Percentiles rank a stretch among this genome's conserved stretches.
phyloP scores from a whole-genome alignment of 2,888 invertebrate species.

The Sarcophaga caerulescens region DNA sequence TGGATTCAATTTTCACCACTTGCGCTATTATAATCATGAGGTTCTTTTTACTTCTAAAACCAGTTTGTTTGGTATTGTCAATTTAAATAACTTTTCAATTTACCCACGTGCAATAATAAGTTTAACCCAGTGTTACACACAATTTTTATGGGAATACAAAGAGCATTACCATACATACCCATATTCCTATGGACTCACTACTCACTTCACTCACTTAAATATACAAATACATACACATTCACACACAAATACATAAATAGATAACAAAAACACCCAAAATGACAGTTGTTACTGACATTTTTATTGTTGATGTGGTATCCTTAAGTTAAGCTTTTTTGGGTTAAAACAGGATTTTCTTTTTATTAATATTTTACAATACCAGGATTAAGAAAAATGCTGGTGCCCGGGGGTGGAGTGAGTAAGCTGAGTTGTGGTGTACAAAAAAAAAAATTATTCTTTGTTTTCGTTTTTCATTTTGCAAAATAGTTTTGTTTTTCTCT shows the following conservation, averaged over 20 bases:
- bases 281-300: constrained; percentile 79
- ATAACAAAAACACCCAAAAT: constrained; percentile 57
- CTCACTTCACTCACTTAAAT: background rate
- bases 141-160: constrained; percentile 10
- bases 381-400: background rate
- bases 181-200: constrained; percentile 15
- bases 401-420: background rate
- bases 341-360: constrained; percentile 56
- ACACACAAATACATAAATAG: constrained; percentile 39
- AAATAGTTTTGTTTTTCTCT: background rate
- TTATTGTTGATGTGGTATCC: constrained; percentile 76
- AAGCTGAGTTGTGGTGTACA: too few species aligned
- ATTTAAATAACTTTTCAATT: constrained; percentile 19
- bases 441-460: too few species aligned
- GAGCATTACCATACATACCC: constrained; percentile 9
- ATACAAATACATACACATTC: constrained; percentile 34
- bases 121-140: constrained; percentile 27
- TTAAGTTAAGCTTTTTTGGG: constrained; percentile 64
- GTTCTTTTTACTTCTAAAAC: too few species aligned
- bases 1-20: too few species aligned
- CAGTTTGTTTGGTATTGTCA: accelerated
- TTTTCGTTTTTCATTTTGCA: too few species aligned
- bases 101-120: background rate
- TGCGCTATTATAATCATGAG: too few species aligned
- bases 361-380: constrained; percentile 49